phyloP scores from a whole-genome alignment of 2,888 invertebrate species.

The Hermaeophaga mercurialis region DNA sequence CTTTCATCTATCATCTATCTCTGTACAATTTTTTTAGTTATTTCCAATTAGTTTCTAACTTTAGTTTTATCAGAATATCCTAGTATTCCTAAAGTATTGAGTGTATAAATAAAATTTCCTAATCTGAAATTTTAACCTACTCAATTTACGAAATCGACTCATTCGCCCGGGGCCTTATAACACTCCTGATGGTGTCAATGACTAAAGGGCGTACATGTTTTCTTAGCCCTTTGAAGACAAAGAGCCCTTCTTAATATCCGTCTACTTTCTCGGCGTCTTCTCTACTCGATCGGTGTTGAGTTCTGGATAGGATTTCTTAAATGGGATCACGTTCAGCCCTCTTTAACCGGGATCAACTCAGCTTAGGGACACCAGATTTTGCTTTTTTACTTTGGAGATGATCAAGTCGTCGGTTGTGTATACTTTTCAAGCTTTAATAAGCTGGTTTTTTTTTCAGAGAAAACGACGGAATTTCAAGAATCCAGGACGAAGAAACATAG shows the following conservation, averaged over 20 bases:
- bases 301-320: constrained; percentile 59
- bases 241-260: constrained; percentile 56
- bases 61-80: too few relatives aligned
- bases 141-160: too few relatives aligned
- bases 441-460: background rate
- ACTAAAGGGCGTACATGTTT: constrained; percentile 39
- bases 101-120: too few relatives aligned
- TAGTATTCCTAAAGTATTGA: too few relatives aligned
- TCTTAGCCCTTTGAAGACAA: constrained; percentile 52
- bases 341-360: constrained; percentile 56
- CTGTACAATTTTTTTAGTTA: too few relatives aligned
- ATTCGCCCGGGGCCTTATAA: too few relatives aligned
- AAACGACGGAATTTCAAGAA: too few relatives aligned
- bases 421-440: constrained; percentile 4
- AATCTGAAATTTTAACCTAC: too few relatives aligned
- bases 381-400: constrained; percentile 45
- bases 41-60: too few relatives aligned
- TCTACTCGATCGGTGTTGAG: constrained; percentile 55
- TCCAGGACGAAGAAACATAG: too few relatives aligned
- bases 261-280: constrained; percentile 50
- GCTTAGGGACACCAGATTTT: constrained; percentile 53
- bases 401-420: background rate
- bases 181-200: constrained; percentile 42
- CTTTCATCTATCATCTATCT: too few relatives aligned
- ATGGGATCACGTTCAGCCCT: constrained; percentile 60